These are phyloP conservation scores for Apodemus sylvaticus DNA, from an alignment of 2,113 vertebrate species.

Conservation along the genomic window DNA sequence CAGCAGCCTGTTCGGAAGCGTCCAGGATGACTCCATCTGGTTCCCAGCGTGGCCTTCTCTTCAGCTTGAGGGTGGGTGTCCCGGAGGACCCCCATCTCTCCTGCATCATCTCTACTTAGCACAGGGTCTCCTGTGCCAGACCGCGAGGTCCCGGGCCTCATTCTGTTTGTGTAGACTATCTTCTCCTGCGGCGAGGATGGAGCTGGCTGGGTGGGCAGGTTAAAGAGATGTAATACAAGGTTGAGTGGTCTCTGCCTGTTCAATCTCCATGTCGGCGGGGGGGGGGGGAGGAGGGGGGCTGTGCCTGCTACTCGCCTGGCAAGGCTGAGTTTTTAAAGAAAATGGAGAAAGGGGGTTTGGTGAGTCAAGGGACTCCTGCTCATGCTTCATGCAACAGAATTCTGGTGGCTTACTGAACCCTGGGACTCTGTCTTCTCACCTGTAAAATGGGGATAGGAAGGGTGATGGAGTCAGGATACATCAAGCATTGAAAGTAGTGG, in stretches of 20 bases:
- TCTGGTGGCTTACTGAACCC: neutral
- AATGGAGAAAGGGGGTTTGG: neutral
- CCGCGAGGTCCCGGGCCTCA: neutral
- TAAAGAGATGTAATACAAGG: neutral
- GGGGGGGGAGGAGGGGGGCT: accelerated
- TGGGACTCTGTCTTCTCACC: neutral
- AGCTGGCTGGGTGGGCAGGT: accelerated
- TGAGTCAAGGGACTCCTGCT: neutral
- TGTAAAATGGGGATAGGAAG: neutral
- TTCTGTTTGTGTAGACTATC: neutral
- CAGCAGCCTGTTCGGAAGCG: accelerated
- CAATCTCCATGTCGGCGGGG: neutral
- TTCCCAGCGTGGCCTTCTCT: neutral
- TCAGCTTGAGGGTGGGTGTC: neutral
- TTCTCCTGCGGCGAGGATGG: neutral
- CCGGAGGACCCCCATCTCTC: neutral
- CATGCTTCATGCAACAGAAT: neutral
- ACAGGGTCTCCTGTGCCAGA: neutral
- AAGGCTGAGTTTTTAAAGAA: neutral
- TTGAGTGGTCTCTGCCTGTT: neutral
- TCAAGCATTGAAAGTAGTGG: neutral
- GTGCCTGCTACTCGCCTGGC: neutral
- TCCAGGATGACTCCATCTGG: accelerated
- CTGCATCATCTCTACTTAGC: accelerated
- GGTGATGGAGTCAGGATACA: neutral